Evolutionary conservation across 2,113 vertebrate species (phyloP).

Genomic region (Elephantulus edwardii): DNA sequence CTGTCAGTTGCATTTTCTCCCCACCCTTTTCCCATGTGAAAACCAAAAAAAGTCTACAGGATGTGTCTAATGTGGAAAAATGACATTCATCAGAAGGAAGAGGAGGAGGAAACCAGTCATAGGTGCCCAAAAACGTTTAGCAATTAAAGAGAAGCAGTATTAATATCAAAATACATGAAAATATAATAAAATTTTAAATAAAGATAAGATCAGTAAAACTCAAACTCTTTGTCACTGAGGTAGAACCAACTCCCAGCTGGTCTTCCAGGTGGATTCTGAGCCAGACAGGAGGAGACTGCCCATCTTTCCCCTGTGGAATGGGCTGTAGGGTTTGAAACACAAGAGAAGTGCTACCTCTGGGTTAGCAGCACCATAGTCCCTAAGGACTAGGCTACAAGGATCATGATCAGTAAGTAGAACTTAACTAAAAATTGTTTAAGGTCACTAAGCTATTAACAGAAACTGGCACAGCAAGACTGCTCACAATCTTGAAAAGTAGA

Average conservation of each 20-base stretch:
- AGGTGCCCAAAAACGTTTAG: neutral
- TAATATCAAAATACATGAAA: neutral
- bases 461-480: neutral
- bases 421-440: neutral
- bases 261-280: too few relatives aligned
- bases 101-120: too few relatives aligned
- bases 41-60: neutral
- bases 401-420: neutral
- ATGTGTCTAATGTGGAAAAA: neutral
- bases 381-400: too few relatives aligned
- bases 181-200: neutral
- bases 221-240: too few relatives aligned
- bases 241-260: too few relatives aligned
- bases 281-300: too few relatives aligned
- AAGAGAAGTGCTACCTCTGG: too few relatives aligned
- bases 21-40: neutral
- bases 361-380: too few relatives aligned
- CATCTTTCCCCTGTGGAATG: too few relatives aligned
- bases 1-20: neutral
- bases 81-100: neutral
- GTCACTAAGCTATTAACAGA: neutral
- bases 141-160: neutral
- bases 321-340: too few relatives aligned
- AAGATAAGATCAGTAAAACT: too few relatives aligned
- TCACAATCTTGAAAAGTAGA: neutral